Conservation (phyloP, 2,113 vertebrate species). For the Physeter macrocephalus region DNA sequence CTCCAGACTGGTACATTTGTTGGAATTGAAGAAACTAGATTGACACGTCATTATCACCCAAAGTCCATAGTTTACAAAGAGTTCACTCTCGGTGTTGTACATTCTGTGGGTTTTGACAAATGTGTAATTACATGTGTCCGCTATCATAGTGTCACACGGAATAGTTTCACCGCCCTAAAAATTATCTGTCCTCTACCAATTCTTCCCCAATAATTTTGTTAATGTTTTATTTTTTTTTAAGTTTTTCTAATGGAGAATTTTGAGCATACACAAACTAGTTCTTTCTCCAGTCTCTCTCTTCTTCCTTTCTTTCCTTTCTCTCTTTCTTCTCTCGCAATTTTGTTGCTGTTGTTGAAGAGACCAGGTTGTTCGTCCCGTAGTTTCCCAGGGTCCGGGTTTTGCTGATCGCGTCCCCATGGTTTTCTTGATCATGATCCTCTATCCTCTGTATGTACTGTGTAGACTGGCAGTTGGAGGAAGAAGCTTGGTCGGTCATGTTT, state of each 20-base stretch:
- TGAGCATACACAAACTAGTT: background rate
- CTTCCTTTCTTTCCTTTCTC: background rate
- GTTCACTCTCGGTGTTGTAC: rapidly evolving
- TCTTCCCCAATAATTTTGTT: background rate
- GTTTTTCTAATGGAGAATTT: background rate
- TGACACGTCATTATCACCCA: background rate
- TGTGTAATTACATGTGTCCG: rapidly evolving
- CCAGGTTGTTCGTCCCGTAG: background rate
- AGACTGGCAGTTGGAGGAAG: background rate
- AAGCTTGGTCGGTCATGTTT: background rate
- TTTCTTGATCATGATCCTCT: background rate
- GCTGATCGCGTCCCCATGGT: rapidly evolving
- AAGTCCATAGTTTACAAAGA: background rate
- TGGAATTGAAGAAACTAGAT: background rate
- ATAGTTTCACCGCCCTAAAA: background rate
- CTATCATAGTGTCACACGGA: background rate
- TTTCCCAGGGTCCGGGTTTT: background rate
- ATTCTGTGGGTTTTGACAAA: background rate
- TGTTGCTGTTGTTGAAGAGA: background rate
- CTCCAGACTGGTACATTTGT: background rate
- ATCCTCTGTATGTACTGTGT: rapidly evolving
- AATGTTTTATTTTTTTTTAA: background rate
- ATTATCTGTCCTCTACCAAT: background rate
- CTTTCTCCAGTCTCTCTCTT: background rate
- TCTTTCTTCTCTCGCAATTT: rapidly evolving